Base-by-base conservation (phyloP, 2,888 invertebrate genomes). In the Lamproptera curius region DNA sequence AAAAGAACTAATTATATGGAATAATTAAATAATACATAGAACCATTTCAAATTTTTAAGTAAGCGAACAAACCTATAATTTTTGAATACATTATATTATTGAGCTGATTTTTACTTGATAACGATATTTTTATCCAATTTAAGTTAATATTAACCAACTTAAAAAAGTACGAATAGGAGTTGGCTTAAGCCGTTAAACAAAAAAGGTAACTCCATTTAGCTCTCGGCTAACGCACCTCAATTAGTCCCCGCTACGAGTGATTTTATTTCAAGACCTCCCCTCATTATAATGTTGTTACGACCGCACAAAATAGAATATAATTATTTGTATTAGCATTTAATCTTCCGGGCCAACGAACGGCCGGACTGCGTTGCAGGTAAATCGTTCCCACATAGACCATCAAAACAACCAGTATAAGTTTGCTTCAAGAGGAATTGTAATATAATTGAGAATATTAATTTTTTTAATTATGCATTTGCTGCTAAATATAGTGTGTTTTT, bases 271-370 rank as follows among this genome's bases (percentile, higher is more conserved):
- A 58, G 35, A 49, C 45, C 31, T 50, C 51, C n/a, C 55, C 58
- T 63, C 57, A 64, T 64, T 64, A 63, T 63, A 83, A 83, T 74
- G 80, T 76, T 80, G 79, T 87, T 87, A 87, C 64, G 67, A 68
- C 72, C 70, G 71, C 71, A 76, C 70, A 63, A 73, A 74, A 75
- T 72, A 67, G 73, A 73, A 75, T 76, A 79, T 79, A 76, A 80
- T 78, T 67, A 79, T 83, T 75, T 73, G 69, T 81, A 86, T 87
- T 85, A 86, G 82, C 86, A 87, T 87, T 85, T 87, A 83, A 85
- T 86, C 85, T 85, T 72, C 79, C 76, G 73, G 76, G 65, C 79
- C 70, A 78, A 73, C 71, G 83, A 68, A 71, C 71, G 55, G 55
- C 59, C 57, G 73, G 69, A 67, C 70, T 68, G 70, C 62, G 55